phyloP scores from a whole-genome alignment of 2,888 invertebrate species.

The Aproaerema taeniolella region DNA sequence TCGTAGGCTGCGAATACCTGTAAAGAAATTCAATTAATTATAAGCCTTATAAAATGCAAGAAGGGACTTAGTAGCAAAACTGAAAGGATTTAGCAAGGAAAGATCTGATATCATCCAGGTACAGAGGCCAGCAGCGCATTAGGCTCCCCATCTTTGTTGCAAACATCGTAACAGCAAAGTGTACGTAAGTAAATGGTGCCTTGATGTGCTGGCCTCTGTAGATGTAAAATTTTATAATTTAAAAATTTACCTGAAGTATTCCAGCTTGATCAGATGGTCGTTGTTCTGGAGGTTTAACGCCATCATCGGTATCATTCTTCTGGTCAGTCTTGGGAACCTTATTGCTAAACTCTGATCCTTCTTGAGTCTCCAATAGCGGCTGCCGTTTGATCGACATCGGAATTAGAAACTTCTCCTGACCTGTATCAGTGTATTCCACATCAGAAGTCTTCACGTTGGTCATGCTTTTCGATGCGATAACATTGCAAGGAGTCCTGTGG shows the following conservation, averaged over 20 bases:
- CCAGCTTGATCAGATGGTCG: constrained; percentile 68
- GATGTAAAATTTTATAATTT: no score
- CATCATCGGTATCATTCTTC: constrained; percentile 40
- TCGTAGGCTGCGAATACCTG: constrained; percentile 98
- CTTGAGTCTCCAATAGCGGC: constrained; percentile 62
- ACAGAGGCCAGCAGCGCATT: no score
- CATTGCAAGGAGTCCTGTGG: constrained; percentile 50
- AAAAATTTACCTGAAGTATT: constrained; percentile 80
- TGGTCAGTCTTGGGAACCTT: constrained; percentile 72
- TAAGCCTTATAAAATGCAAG: no score
- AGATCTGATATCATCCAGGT: no score
- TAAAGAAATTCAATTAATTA: constrained; percentile 37
- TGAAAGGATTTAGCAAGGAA: no score
- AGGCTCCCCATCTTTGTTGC: no score
- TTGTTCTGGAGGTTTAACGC: constrained; percentile 33
- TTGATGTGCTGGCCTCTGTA: no score
- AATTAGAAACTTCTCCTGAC: constrained; percentile 51
- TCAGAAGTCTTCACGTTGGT: constrained; percentile 77
- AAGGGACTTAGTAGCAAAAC: no score
- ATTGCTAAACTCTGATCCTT: constrained; percentile 67
- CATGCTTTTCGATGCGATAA: constrained; percentile 79
- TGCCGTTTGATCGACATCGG: constrained; percentile 65
- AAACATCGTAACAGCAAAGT: no score
- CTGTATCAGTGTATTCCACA: constrained; percentile 62
- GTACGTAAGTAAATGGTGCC: no score